These are phyloP conservation scores for Orientallactaga bullata DNA, from an alignment of 2,113 vertebrate genomes.

Conservation along the genomic window DNA sequence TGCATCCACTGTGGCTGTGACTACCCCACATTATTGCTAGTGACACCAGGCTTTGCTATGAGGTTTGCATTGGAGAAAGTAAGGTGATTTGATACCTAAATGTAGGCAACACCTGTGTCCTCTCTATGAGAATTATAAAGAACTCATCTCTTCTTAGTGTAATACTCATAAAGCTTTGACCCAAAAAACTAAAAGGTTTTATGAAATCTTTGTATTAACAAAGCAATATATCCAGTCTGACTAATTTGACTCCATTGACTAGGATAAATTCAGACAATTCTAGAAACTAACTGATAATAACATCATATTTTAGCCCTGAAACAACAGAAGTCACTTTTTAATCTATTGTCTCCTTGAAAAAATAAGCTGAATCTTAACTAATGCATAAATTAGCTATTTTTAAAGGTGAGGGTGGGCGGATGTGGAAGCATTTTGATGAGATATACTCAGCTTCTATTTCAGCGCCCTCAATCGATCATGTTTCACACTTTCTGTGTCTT, in stretches of 20 bases:
- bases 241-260: background rate
- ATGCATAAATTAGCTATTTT: constrained; percentile 72
- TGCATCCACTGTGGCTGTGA: background rate
- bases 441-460: constrained; percentile 55
- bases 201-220: background rate
- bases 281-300: constrained; percentile 14
- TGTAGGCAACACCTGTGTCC: constrained; percentile 68
- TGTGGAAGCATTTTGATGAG: constrained; percentile 66
- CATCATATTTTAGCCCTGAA: background rate
- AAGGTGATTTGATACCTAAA: constrained; percentile 71
- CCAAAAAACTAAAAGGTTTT: constrained; percentile 41
- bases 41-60: background rate
- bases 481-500: constrained; percentile 24
- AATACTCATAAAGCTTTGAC: background rate
- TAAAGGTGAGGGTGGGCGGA: constrained; percentile 47
- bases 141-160: background rate
- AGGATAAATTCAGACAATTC: constrained; percentile 23
- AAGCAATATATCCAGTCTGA: background rate
- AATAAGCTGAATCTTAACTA: constrained; percentile 65
- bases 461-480: constrained; percentile 29
- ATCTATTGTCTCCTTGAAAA: constrained; percentile 39
- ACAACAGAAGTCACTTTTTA: background rate
- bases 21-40: background rate
- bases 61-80: background rate
- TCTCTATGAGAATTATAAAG: constrained; percentile 42